phyloP scores from a whole-genome alignment of 2,888 invertebrate species.

The Lasioglossum lativentre region DNA sequence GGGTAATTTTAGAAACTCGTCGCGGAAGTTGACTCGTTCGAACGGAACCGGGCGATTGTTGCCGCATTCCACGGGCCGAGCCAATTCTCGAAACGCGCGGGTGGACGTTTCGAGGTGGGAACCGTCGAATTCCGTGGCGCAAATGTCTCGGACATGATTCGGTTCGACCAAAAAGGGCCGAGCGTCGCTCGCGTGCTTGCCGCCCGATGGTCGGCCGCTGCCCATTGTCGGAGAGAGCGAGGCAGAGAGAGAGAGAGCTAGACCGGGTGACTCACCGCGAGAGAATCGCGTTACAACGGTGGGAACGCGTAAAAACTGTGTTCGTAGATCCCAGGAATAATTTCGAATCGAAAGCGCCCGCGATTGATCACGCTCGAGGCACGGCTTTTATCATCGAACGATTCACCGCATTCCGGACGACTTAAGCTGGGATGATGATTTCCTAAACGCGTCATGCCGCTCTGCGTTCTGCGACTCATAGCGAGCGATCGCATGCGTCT shows the following conservation, averaged over 20 bases:
- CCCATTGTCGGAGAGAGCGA: background rate
- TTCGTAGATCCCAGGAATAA: background rate
- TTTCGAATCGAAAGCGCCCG: background rate
- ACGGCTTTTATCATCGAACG: background rate
- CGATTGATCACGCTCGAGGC: background rate
- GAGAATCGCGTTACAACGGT: constrained; percentile 17
- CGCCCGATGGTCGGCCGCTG: background rate
- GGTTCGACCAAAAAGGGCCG: background rate
- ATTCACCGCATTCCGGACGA: background rate
- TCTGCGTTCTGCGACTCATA: no score
- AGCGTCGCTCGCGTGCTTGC: constrained; percentile 1
- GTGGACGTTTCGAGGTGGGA: background rate
- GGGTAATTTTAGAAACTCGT: constrained; percentile 37
- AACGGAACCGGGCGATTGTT: background rate
- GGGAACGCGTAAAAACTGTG: background rate
- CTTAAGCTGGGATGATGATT: background rate
- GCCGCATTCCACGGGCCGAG: background rate
- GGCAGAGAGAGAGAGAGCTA: background rate
- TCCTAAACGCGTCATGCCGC: no score
- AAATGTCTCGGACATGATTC: background rate
- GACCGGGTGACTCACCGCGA: constrained; percentile 24
- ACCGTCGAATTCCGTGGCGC: background rate
- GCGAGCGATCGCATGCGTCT: no score
- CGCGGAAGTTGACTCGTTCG: constrained; percentile 12
- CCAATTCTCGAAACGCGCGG: constrained; percentile 5